These are phyloP conservation scores for Hippasteria phrygiana DNA, from an alignment of 53 echinoderm and acorn worm species.

Conservation along the genomic window DNA sequence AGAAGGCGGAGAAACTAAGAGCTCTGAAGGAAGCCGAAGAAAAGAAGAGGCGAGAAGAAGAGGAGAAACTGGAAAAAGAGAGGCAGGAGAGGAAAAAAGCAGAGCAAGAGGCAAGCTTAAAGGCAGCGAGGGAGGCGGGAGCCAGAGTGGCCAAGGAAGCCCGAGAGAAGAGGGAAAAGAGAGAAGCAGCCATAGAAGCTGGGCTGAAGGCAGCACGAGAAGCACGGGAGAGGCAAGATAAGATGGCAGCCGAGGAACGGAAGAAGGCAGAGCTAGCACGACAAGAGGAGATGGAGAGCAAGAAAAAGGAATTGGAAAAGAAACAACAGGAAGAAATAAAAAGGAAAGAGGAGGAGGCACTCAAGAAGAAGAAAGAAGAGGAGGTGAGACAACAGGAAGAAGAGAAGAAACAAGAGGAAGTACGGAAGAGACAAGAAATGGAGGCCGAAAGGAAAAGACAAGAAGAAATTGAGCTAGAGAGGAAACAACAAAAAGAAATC, in stretches of 20 bases:
- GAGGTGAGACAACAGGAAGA: constrained; percentile 68
- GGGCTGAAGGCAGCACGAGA: constrained; percentile 1
- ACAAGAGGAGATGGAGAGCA: constrained; percentile 34
- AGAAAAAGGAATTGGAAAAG: constrained; percentile 23
- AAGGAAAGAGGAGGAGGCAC: constrained; percentile 4
- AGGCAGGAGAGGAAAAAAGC: constrained; percentile 33
- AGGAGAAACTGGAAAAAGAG: constrained; percentile 32
- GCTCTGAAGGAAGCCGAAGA: constrained; percentile 54
- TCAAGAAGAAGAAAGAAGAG: constrained; percentile 45
- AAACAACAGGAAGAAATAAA: not conserved
- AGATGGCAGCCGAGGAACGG: constrained; percentile 4
- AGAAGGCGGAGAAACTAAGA: constrained; percentile 58
- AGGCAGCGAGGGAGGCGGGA: constrained; percentile 52
- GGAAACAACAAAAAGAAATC: constrained; percentile 8
- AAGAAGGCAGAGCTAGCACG: constrained; percentile 27
- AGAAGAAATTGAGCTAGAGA: constrained; percentile 25
- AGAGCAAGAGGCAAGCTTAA: constrained; percentile 56
- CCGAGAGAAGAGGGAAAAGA: constrained; percentile 45
- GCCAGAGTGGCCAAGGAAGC: constrained; percentile 22
- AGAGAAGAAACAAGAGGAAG: constrained; percentile 56
- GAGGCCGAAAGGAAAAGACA: not conserved
- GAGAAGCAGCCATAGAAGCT: constrained; percentile 26
- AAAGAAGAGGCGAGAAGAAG: constrained; percentile 35
- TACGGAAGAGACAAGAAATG: constrained; percentile 6
- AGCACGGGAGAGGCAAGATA: constrained; percentile 16